A percentile compares a stretch with the other conserved stretches of the same genome.
phyloP scores from a whole-genome alignment of 2,888 invertebrate genomes.

The Erynnis tages region DNA sequence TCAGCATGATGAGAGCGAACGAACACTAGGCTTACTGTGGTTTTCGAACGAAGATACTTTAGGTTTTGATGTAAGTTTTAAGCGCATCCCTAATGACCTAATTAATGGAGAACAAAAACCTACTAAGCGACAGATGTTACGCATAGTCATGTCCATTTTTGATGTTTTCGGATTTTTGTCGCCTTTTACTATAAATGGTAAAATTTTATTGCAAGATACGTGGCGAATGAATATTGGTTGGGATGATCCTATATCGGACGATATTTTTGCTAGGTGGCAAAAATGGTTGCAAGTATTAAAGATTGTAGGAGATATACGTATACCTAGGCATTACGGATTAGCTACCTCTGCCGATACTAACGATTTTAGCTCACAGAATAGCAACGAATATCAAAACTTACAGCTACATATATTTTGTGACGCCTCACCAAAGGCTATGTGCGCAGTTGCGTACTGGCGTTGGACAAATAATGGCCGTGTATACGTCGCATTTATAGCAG shows the following conservation, averaged over 20 bases:
- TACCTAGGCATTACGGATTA: conserved; percentile 3
- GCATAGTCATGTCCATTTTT: conserved; percentile 11
- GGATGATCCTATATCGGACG: background rate
- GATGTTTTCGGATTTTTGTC: conserved; percentile 9
- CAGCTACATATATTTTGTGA: conserved; percentile 31
- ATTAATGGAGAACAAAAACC: conserved; percentile 5
- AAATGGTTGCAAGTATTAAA: conserved; percentile 5
- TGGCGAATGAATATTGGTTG: conserved; percentile 2
- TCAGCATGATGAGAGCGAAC: conserved; percentile 6
- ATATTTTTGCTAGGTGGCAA: background rate
- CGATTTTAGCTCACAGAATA: too few species aligned
- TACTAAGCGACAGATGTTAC: conserved; percentile 3
- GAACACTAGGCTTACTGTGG: conserved; percentile 14
- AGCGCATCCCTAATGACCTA: conserved; percentile 1
- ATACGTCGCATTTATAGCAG: background rate
- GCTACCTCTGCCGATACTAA: too few species aligned
- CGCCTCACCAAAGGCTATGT: conserved; percentile 25
- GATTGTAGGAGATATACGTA: conserved; percentile 1
- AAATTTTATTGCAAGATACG: conserved; percentile 12
- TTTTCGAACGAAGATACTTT: conserved; percentile 2
- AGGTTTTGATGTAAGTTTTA: conserved; percentile 3
- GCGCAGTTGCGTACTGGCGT: conserved; percentile 29
- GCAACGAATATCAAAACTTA: conserved; percentile 18
- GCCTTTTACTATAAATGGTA: conserved; percentile 12
- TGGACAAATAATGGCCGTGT: conserved; percentile 2